Evolutionary conservation across 2,888 invertebrate species (phyloP), one percentile per base, ranked within the genome.

Genomic region (Encarsia formosa): DNA sequence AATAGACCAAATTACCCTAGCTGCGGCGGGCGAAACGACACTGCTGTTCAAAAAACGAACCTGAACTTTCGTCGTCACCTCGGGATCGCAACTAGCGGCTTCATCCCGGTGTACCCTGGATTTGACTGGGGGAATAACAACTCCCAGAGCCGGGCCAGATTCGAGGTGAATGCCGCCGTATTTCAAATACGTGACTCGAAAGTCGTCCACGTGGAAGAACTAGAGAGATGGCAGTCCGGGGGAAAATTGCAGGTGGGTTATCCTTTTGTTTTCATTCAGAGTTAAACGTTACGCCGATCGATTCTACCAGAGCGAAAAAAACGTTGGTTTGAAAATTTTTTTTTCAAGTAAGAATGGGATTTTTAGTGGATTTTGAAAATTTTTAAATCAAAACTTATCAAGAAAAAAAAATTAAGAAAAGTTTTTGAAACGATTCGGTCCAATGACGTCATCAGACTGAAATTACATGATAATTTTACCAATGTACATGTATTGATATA

Each of bases 191-290:
- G 85, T 61, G 85, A 85, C 57, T 86, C 87, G 0, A 84, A 85
- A 43, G 82, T 87, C 0, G 84, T 86, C 43, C 86, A 86, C 59
- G 84, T 86, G 37, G 80, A 82, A 54, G 75, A 78, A 15, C 75
- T 91, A 54, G 91, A 89, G 34, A 81, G 80, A 4, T 92, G 91
- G 91, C 81, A 82, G 61, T 86, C 90, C 13, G 88, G 88, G 18
- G 79, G 89, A 22, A 78, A 83, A 53, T 82, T 81, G 31, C 80
- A 82, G 11, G 74, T 92, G 48, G 76, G 81, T 41, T 80, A 63
- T 57, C 58, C 58, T 60, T 13, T 18, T 9, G 4, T 8, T 16
- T 9, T 39, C 5, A 31, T 31, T n/a, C n/a, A n/a, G n/a, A n/a
- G n/a, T n/a, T n/a, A n/a, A n/a, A n/a, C n/a, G n/a, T n/a, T n/a